Evolutionary conservation across 2,113 vertebrate species (phyloP).

Genomic region (Butastur rufipennis): DNA sequence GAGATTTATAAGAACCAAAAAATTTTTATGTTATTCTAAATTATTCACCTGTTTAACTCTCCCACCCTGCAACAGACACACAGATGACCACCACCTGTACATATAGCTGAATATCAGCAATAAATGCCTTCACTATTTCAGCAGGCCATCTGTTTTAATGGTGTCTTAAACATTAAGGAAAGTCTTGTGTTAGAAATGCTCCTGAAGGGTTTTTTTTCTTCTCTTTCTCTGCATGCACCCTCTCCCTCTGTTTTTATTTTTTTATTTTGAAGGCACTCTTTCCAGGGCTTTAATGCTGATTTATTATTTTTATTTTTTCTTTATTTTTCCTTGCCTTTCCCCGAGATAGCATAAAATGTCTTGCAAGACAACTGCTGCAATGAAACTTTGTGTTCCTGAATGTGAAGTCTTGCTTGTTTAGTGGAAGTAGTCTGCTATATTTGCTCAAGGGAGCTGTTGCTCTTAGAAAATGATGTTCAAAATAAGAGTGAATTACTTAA

Average conservation of each 20-base stretch:
- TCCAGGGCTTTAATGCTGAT: not conserved
- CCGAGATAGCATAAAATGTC: not conserved
- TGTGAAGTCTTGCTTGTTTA: not conserved
- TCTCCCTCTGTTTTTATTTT: not conserved
- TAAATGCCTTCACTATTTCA: not conserved
- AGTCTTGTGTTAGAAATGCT: not conserved
- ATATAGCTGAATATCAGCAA: not conserved
- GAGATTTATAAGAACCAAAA: not conserved
- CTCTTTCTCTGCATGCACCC: not conserved
- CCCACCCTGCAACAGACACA: not conserved
- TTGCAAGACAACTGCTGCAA: not conserved
- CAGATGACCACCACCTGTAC: not conserved
- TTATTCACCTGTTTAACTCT: not conserved
- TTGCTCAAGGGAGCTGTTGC: not conserved
- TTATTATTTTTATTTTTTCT: not conserved
- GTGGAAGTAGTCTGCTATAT: not conserved
- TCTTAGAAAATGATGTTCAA: not conserved
- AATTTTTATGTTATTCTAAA: not conserved
- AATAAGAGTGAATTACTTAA: not conserved
- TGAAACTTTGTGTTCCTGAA: not conserved
- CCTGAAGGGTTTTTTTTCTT: not conserved
- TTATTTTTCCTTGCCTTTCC: not conserved
- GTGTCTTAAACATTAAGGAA: not conserved
- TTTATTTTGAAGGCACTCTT: not conserved
- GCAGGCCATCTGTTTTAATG: not conserved